Conservation (phyloP, 2,888 invertebrate species). For the Drosophila austrosaltans region DNA sequence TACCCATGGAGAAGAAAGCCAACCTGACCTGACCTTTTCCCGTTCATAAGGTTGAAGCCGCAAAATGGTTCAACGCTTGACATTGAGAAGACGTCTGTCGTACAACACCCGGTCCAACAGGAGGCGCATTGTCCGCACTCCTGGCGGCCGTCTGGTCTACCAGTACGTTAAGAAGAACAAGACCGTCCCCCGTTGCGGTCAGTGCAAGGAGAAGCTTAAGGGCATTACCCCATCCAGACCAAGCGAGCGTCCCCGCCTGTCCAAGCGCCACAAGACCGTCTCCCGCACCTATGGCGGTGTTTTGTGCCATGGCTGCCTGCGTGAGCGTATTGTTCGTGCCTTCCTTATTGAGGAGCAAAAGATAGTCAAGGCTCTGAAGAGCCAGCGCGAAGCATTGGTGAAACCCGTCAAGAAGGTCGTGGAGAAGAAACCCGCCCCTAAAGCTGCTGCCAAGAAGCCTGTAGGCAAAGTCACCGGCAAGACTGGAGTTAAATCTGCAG, state of each 20-base stretch:
- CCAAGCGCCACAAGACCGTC: constrained; percentile 98
- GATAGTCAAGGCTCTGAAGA: constrained; percentile 82
- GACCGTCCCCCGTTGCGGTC: constrained; percentile 98
- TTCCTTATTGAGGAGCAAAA: constrained; percentile 99
- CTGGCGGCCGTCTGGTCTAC: constrained; percentile 98
- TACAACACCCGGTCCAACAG: constrained; percentile 99
- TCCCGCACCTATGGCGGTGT: constrained; percentile 99
- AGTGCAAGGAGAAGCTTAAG: constrained; percentile 97
- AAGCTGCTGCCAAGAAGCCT: constrained; percentile 64
- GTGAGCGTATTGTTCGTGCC: constrained; percentile 98
- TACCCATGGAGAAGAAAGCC: too few species aligned
- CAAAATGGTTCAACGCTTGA: constrained; percentile 96
- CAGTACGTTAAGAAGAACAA: constrained; percentile 99
- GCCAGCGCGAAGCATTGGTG: constrained; percentile 87
- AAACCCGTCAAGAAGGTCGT: constrained; percentile 77
- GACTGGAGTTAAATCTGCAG: constrained; percentile 56
- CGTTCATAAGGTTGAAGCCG: background rate
- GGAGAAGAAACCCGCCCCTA: constrained; percentile 72
- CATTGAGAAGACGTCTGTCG: constrained; percentile 97
- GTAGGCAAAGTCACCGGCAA: constrained; percentile 65
- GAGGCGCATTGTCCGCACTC: constrained; percentile 97
- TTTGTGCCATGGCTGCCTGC: constrained; percentile 97
- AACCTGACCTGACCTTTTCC: too few species aligned
- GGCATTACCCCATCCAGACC: constrained; percentile 98
- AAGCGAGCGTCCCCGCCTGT: constrained; percentile 95